These are phyloP conservation scores for Coreius guichenoti DNA, from an alignment of 2,797 vertebrate species.

Conservation along the genomic window DNA sequence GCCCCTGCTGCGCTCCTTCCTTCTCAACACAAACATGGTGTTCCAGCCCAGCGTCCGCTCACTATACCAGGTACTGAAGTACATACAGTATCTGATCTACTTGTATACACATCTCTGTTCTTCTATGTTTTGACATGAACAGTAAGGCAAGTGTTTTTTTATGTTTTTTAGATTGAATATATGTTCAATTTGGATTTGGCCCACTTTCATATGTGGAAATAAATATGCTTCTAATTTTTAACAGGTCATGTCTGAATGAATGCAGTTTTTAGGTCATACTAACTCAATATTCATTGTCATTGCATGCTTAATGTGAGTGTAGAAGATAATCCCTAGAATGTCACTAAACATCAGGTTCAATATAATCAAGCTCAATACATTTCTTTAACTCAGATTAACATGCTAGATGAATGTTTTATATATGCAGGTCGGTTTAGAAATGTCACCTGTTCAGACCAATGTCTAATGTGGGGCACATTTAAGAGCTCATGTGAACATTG, in stretches of 20 bases:
- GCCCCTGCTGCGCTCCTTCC: conserved; percentile 93
- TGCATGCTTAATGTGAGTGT: not conserved
- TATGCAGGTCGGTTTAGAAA: conserved; percentile 14
- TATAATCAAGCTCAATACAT: too few species aligned
- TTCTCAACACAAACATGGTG: conserved; percentile 97
- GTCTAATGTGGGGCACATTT: conserved; percentile 1
- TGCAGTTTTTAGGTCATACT: not conserved
- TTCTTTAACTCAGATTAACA: conserved; percentile 5
- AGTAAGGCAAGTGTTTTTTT: not conserved
- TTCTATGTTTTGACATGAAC: not conserved
- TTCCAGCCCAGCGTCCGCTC: conserved; percentile 97
- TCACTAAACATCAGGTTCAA: not conserved
- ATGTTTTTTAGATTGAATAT: not conserved
- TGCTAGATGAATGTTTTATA: not conserved
- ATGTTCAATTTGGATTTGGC: not conserved
- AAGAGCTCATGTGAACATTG: conserved; percentile 11
- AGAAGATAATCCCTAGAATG: not conserved
- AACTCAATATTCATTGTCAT: not conserved
- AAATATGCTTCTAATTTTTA: too few species aligned
- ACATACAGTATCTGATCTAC: not conserved
- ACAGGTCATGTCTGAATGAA: not conserved
- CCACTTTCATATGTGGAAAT: not conserved
- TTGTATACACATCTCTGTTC: not conserved
- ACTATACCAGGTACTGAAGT: conserved; percentile 89
- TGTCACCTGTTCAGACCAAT: not conserved